Conservation (phyloP, 1,140 invertebrate genomes). For the Tachypleus tridentatus region DNA sequence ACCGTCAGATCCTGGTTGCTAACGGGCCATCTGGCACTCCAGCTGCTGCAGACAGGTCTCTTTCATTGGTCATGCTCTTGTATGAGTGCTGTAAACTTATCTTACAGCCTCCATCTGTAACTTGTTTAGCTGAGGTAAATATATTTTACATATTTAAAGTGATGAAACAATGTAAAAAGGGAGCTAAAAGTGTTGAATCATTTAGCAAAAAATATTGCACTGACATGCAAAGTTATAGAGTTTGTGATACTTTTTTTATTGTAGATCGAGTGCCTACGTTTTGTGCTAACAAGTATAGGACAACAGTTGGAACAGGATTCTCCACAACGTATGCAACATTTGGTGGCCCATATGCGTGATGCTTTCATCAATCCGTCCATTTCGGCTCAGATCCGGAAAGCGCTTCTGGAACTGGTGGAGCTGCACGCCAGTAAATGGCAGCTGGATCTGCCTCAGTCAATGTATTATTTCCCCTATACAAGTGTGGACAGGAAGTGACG, state of each 20-base stretch:
- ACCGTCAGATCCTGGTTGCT: conserved; percentile 8
- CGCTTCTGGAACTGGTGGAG: conserved; percentile 73
- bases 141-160: conserved; percentile 11
- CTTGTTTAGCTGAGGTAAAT: conserved; percentile 57
- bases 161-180: too few relatives aligned
- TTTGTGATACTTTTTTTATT: not conserved
- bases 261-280: conserved; percentile 73
- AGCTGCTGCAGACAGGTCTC: conserved; percentile 49
- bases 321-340: conserved; percentile 57
- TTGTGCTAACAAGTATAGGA: conserved; percentile 70
- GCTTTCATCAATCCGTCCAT: conserved; percentile 55
- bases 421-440: conserved; percentile 78
- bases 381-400: conserved; percentile 45
- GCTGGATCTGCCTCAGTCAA: conserved; percentile 66
- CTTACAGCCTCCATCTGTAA: conserved; percentile 56
- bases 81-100: conserved; percentile 74
- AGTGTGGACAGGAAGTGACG: not conserved
- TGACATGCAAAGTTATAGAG: not conserved
- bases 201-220: not conserved
- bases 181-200: too few relatives aligned
- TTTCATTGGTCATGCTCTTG: conserved; percentile 43
- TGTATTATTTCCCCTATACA: conserved; percentile 66
- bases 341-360: conserved; percentile 65
- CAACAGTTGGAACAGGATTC: conserved; percentile 68
- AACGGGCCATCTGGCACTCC: conserved; percentile 27